Conservation (phyloP, 2,888 invertebrate species). For the Andrena praecox region DNA sequence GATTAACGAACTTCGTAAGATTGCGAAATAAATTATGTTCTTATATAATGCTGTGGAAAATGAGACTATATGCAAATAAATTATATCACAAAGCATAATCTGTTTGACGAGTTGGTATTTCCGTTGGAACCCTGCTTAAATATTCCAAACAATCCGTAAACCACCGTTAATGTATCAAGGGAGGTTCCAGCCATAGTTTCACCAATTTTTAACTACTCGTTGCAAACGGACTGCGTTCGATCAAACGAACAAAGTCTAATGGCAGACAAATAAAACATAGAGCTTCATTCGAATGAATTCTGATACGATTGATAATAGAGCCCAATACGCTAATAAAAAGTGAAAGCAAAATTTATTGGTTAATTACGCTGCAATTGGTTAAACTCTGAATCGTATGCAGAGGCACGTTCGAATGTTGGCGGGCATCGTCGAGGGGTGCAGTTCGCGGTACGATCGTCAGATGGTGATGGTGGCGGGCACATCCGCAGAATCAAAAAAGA, state of each 20-base stretch:
- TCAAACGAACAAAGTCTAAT: no score
- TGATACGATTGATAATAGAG: no score
- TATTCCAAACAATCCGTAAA: not conserved
- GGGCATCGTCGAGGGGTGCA: not conserved
- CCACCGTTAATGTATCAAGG: no score
- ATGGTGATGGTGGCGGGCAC: constrained; percentile 71
- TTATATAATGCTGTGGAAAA: constrained; percentile 70
- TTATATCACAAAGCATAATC: constrained; percentile 57
- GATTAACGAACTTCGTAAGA: constrained; percentile 61
- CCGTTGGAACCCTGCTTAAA: not conserved
- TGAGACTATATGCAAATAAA: constrained; percentile 72
- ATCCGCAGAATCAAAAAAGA: constrained; percentile 83
- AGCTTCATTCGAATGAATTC: no score
- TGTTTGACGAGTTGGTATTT: not conserved
- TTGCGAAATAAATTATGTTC: constrained; percentile 68
- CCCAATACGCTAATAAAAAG: no score
- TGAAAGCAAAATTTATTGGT: no score
- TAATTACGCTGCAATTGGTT: no score
- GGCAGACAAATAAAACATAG: no score
- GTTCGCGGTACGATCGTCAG: constrained; percentile 56
- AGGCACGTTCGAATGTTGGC: constrained; percentile 55
- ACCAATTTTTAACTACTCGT: no score
- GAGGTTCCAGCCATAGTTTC: no score
- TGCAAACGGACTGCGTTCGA: no score
- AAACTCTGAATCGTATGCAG: no score